Percentiles rank a stretch among this genome's conserved stretches.
These are phyloP conservation scores for Felis chaus DNA, from an alignment of 2,113 vertebrate genomes.

Conservation along the genomic window DNA sequence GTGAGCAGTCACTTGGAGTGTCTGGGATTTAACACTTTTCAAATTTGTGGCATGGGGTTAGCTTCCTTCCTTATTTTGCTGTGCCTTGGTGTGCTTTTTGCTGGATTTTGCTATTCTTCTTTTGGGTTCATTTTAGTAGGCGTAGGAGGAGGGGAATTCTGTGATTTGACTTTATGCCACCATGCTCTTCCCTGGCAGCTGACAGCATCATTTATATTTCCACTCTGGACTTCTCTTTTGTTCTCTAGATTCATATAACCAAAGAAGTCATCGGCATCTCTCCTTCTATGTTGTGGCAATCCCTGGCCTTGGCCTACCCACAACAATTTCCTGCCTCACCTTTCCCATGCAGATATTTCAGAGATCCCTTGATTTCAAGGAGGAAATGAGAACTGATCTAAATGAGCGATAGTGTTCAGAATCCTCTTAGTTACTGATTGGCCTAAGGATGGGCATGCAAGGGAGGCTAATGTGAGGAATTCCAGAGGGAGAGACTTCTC, in stretches of 20 bases:
- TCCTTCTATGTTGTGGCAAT: neutral
- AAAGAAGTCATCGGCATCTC: neutral
- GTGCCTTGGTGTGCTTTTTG: neutral
- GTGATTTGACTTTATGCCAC: neutral
- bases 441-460: neutral
- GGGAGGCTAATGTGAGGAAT: slow-evolving; percentile 3
- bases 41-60: neutral
- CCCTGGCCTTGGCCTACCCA: neutral
- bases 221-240: neutral
- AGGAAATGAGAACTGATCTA: slow-evolving; percentile 21
- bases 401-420: neutral
- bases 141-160: neutral
- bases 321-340: neutral
- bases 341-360: slow-evolving; percentile 1
- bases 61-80: neutral
- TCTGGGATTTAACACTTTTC: neutral
- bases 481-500: neutral
- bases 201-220: neutral
- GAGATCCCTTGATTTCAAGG: neutral
- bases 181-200: neutral
- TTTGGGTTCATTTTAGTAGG: neutral
- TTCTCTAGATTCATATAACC: neutral
- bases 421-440: slow-evolving; percentile 4
- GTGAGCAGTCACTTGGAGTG: neutral
- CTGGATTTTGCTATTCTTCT: neutral